These are phyloP conservation scores for Epiblema foenella DNA, from an alignment of 2,888 invertebrate genomes.

Conservation along the genomic window DNA sequence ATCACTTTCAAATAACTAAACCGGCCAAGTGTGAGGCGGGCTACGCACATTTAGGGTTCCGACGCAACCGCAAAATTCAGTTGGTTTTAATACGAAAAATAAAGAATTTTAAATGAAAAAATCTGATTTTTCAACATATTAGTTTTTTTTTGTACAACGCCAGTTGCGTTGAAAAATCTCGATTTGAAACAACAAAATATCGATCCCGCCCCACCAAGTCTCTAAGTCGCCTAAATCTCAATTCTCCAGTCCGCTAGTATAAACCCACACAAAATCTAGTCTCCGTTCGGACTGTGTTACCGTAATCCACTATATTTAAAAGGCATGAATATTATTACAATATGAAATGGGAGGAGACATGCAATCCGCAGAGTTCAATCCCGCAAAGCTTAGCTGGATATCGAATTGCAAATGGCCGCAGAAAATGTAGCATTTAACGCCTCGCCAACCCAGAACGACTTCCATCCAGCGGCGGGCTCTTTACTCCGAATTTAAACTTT, in stretches of 20 bases:
- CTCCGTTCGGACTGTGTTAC: constrained; percentile 8
- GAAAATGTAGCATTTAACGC: constrained; percentile 82
- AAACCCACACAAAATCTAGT: constrained; percentile 30
- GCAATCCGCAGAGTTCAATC: constrained; percentile 74
- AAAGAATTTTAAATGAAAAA: too few relatives aligned
- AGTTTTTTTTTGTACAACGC: too few relatives aligned
- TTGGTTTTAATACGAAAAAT: too few relatives aligned
- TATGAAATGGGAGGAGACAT: constrained; percentile 67
- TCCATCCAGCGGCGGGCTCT: constrained; percentile 57
- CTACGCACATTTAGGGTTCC: too few relatives aligned
- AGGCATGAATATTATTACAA: constrained; percentile 73
- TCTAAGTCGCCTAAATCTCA: too few relatives aligned
- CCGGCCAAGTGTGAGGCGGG: too few relatives aligned
- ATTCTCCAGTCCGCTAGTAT: constrained; percentile 1
- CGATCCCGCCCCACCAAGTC: too few relatives aligned
- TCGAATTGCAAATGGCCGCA: constrained; percentile 81
- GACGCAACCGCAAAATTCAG: too few relatives aligned
- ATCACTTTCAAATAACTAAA: not conserved
- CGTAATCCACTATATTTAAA: constrained; percentile 65
- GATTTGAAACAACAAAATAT: too few relatives aligned
- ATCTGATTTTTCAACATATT: too few relatives aligned
- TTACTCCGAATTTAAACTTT: constrained; percentile 57
- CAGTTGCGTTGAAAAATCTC: too few relatives aligned
- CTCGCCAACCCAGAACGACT: constrained; percentile 78
- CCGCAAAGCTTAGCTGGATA: constrained; percentile 76